phyloP scores from a whole-genome alignment of 2,888 invertebrate genomes.

The Watsonalla cultraria region DNA sequence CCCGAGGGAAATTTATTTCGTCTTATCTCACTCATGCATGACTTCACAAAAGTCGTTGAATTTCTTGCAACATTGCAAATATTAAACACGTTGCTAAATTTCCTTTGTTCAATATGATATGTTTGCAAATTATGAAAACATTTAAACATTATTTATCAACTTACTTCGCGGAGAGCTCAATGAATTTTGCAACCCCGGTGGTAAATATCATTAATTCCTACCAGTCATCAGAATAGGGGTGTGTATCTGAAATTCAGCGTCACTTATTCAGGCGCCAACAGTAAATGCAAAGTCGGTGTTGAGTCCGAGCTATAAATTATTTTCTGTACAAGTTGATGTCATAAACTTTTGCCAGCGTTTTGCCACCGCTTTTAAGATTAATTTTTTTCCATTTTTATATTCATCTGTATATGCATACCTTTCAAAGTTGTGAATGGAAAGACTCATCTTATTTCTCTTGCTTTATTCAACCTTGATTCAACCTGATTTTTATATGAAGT shows the following conservation, averaged over 20 bases:
- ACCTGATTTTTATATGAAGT: no score
- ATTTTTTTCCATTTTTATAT: background rate
- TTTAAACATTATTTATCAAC: conserved; percentile 4
- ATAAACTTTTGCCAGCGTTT: conserved; percentile 15
- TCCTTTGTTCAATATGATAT: no score
- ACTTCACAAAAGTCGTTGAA: no score
- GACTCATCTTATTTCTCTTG: no score
- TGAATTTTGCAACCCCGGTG: conserved; percentile 7
- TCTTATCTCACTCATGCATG: no score
- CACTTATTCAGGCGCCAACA: conserved; percentile 19
- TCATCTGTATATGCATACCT: background rate
- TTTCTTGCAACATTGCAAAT: no score
- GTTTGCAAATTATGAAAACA: background rate
- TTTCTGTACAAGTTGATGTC: conserved; percentile 33
- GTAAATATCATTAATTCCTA: background rate
- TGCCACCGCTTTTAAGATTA: background rate
- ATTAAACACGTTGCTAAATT: no score
- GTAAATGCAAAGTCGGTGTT: conserved; percentile 27
- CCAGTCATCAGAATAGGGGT: conserved; percentile 16
- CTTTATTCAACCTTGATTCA: no score
- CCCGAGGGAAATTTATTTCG: no score
- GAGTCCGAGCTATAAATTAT: conserved; percentile 43
- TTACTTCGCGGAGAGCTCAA: conserved; percentile 7
- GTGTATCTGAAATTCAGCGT: conserved; percentile 23
- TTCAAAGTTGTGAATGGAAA: background rate